These are phyloP conservation scores for Eristalis intricaria DNA, from an alignment of 2,888 invertebrate species.

Conservation along the genomic window DNA sequence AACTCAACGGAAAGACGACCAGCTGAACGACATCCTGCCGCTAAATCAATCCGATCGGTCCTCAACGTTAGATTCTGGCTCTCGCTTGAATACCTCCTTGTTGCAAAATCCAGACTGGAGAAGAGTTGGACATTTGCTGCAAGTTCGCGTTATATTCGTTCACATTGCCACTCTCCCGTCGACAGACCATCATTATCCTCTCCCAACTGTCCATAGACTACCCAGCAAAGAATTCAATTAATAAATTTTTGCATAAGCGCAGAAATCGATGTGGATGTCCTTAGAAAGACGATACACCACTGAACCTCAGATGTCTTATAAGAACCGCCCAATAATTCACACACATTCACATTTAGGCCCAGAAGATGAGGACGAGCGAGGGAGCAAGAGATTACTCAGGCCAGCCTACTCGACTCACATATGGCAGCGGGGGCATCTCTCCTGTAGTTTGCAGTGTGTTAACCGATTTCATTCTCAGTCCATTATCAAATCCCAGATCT, in stretches of 20 bases:
- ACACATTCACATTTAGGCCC: background rate
- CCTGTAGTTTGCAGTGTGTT: slow-evolving; percentile 1
- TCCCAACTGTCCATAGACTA: background rate
- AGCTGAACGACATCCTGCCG: background rate
- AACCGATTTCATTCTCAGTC: slow-evolving; percentile 42
- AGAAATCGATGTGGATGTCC: background rate
- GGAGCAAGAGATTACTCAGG: background rate
- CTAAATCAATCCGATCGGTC: too few species aligned
- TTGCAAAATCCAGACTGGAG: background rate
- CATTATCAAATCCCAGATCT: slow-evolving; percentile 39
- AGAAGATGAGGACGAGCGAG: background rate
- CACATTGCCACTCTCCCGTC: background rate
- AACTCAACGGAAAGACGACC: too few species aligned
- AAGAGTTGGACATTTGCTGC: background rate
- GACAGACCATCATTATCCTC: background rate
- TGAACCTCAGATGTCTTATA: slow-evolving; percentile 13
- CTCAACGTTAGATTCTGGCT: too few species aligned
- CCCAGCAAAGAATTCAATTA: slow-evolving; percentile 3
- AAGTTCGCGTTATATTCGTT: too few species aligned
- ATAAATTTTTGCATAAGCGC: slow-evolving; percentile 14
- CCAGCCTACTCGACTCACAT: background rate
- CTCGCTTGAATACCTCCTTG: background rate
- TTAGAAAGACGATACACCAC: slow-evolving; percentile 22
- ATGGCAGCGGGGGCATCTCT: too few species aligned
- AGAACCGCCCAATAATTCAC: background rate